Percentiles rank a stretch among this genome's conserved stretches.
Conservation (phyloP, 2,797 vertebrate genomes). For the Hapalemur alaotrensis region DNA sequence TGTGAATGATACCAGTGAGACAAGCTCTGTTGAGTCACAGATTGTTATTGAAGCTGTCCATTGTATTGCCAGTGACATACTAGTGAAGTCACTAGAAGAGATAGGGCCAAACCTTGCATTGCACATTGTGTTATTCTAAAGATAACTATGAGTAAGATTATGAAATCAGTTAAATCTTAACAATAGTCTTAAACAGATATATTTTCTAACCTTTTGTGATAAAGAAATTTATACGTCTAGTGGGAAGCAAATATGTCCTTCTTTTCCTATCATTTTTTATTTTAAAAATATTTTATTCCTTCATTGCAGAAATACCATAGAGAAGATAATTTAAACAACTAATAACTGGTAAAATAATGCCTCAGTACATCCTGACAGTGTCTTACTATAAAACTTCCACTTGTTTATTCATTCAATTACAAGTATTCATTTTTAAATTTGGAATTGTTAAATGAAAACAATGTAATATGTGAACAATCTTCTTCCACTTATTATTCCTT, state of each 20-base stretch:
- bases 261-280: not conserved
- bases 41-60: not conserved
- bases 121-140: accelerated
- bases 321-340: not conserved
- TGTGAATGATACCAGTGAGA: not conserved
- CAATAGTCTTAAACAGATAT: not conserved
- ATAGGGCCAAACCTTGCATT: accelerated
- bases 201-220: not conserved
- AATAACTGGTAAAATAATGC: not conserved
- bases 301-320: not conserved
- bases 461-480: not conserved
- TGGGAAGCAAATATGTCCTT: not conserved
- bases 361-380: not conserved
- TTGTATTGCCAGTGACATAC: accelerated
- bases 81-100: not conserved
- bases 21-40: not conserved
- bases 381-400: not conserved
- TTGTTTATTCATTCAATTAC: constrained; percentile 4
- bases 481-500: not conserved
- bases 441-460: not conserved
- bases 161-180: not conserved
- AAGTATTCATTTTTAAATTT: not conserved
- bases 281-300: not conserved
- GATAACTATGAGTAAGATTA: not conserved
- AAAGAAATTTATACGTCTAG: not conserved